Evolutionary conservation across 2,113 vertebrate genomes (phyloP).

Genomic region (Oncorhynchus masou): DNA sequence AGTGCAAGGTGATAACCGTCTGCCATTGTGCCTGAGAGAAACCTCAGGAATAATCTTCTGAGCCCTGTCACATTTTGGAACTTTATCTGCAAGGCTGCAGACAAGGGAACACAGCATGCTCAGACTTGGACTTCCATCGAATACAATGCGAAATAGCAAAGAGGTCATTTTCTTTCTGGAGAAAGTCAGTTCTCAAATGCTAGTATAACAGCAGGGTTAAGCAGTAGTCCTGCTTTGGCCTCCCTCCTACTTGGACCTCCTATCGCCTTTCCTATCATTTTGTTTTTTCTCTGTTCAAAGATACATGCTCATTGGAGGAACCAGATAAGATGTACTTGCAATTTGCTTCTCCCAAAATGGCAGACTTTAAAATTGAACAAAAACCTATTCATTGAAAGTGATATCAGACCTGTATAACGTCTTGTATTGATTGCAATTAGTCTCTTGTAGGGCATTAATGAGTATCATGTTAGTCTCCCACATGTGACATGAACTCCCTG

Average conservation of each 20-base stretch:
- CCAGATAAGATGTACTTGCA: not conserved
- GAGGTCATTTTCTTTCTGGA: not conserved
- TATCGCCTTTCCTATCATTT: not conserved
- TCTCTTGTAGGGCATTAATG: not conserved
- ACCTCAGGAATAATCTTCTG: not conserved
- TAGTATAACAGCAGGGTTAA: not conserved
- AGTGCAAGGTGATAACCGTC: not conserved
- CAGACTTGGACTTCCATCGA: not conserved
- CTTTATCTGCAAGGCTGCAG: conserved; percentile 1
- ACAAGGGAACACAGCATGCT: not conserved
- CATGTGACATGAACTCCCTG: no score
- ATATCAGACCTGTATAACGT: not conserved
- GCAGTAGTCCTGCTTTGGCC: not conserved
- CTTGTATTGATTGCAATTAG: not conserved
- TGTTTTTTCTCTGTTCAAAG: not conserved
- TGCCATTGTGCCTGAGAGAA: not conserved
- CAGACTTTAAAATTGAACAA: not conserved
- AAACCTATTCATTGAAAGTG: not conserved
- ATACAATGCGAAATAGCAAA: no score
- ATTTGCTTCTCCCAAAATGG: not conserved
- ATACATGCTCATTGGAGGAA: not conserved
- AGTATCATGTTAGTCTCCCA: not conserved
- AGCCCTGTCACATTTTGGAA: not conserved
- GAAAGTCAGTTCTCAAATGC: not conserved
- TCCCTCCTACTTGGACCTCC: not conserved